Percentiles rank a stretch among this genome's conserved stretches.
Conservation (phyloP, 2,113 vertebrate species). For the Sinocyclocheilus rhinocerous region DNA sequence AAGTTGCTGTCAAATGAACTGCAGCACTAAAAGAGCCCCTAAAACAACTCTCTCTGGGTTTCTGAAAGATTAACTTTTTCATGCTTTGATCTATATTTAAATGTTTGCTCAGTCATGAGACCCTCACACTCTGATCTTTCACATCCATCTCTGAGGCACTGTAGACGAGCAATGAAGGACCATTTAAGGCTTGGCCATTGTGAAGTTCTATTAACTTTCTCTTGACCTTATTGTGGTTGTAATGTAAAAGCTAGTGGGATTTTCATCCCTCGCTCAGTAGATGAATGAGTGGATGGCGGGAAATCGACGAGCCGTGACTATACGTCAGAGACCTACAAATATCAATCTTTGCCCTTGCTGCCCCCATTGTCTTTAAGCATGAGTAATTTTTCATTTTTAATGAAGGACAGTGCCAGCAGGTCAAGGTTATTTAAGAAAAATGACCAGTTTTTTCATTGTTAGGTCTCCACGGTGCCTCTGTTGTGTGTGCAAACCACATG, state of each 20-base stretch:
- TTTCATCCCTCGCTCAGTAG: conserved; percentile 14
- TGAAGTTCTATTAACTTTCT: conserved; percentile 30
- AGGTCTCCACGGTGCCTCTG: background rate
- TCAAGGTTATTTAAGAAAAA: conserved; percentile 36
- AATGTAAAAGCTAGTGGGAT: conserved; percentile 28
- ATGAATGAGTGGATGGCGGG: conserved; percentile 10
- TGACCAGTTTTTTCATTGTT: conserved; percentile 6
- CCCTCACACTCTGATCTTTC: background rate
- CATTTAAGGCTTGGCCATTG: background rate
- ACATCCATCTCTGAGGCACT: background rate
- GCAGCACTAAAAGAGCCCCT: background rate
- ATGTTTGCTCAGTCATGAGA: background rate
- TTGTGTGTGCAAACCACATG: background rate
- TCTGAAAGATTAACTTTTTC: background rate
- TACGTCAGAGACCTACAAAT: conserved; percentile 8
- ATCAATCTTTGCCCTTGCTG: conserved; percentile 22
- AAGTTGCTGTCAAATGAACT: background rate
- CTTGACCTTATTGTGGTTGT: conserved; percentile 27
- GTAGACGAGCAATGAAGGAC: background rate
- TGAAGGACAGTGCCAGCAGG: background rate
- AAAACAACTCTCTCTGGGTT: background rate
- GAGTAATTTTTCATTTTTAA: conserved; percentile 32
- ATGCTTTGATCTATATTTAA: background rate
- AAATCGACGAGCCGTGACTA: conserved; percentile 18
- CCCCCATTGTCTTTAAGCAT: conserved; percentile 20